These are phyloP conservation scores for Nothobranchius furzeri DNA, from an alignment of 2,113 vertebrate genomes.

Conservation along the genomic window DNA sequence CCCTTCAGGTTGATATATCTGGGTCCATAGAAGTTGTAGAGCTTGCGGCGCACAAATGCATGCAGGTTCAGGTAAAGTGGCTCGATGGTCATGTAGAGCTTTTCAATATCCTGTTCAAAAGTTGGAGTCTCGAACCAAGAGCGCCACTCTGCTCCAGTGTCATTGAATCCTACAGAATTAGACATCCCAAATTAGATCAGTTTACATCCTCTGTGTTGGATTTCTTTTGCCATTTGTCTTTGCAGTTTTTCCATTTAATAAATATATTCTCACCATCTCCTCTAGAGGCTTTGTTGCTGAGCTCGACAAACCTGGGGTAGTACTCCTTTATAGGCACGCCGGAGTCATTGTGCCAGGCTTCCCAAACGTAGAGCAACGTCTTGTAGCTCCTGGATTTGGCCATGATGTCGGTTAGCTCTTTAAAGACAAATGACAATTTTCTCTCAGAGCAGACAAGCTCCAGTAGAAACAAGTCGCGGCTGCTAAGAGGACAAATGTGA, in stretches of 20 bases:
- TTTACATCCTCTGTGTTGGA: not conserved
- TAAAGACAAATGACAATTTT: not conserved
- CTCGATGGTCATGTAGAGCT: conserved; percentile 85
- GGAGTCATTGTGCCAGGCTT: conserved; percentile 89
- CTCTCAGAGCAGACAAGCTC: not conserved
- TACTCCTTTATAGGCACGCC: conserved; percentile 81
- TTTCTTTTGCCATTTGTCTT: not conserved
- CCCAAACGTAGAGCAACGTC: conserved; percentile 89
- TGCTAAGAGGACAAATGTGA: no score
- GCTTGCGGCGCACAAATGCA: conserved; percentile 89
- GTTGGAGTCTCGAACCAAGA: conserved; percentile 86
- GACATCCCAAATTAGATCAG: not conserved
- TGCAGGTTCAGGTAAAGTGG: conserved; percentile 94
- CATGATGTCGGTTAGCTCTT: conserved; percentile 89
- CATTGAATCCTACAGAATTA: conserved; percentile 77
- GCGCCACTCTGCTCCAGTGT: conserved; percentile 93
- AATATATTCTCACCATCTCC: conserved; percentile 82
- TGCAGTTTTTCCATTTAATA: no score
- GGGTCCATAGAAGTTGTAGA: conserved; percentile 86
- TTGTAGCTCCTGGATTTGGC: conserved; percentile 89
- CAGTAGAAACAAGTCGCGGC: no score
- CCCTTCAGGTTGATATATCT: conserved; percentile 94
- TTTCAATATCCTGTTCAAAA: conserved; percentile 86
- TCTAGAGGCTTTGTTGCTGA: conserved; percentile 87
- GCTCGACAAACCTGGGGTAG: conserved; percentile 83